phyloP scores from a whole-genome alignment of 2,797 vertebrate species.

The Sebastes hubbsi region DNA sequence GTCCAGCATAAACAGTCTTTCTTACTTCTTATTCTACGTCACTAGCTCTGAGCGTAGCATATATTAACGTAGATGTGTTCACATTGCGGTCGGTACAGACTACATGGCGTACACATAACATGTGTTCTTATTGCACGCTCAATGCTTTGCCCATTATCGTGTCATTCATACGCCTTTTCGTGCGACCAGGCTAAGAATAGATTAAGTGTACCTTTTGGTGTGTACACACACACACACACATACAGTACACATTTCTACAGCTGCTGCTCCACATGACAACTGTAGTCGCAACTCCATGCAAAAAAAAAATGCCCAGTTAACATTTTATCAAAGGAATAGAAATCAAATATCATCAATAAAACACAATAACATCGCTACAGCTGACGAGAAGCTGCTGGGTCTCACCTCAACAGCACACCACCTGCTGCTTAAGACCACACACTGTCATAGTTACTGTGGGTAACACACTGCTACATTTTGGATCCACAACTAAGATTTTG shows the following conservation, averaged over 20 bases:
- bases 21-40: too few relatives aligned
- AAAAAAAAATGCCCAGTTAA: constrained; percentile 20
- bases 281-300: constrained; percentile 6
- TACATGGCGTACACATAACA: too few relatives aligned
- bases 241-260: background rate
- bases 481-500: background rate
- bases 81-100: too few relatives aligned
- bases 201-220: constrained; percentile 12
- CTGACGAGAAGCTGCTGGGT: constrained; percentile 60
- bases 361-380: constrained; percentile 45
- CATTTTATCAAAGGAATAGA: constrained; percentile 9
- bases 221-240: background rate
- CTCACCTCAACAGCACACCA: constrained; percentile 2
- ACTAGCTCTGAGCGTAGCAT: too few relatives aligned
- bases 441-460: background rate
- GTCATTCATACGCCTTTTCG: too few relatives aligned
- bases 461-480: constrained; percentile 63
- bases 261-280: background rate
- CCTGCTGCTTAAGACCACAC: constrained; percentile 3
- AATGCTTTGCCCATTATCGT: too few relatives aligned
- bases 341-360: constrained; percentile 4
- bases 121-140: too few relatives aligned
- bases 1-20: too few relatives aligned
- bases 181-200: background rate
- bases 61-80: too few relatives aligned